phyloP scores from a whole-genome alignment of 2,113 vertebrate species.

The Daphoenositta chrysoptera region DNA sequence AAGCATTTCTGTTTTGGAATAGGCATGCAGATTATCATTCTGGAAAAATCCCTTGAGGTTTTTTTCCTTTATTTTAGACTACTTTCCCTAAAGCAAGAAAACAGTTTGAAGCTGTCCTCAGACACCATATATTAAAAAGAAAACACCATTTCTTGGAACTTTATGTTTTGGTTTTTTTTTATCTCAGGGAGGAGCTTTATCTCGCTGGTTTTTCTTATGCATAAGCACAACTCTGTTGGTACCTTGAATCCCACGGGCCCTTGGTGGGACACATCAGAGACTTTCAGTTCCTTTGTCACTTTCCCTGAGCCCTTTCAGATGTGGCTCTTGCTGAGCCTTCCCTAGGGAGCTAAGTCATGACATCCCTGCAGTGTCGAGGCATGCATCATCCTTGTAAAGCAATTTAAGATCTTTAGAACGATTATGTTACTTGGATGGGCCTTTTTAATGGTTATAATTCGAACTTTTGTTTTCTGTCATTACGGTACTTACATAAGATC shows the following conservation, averaged over 20 bases:
- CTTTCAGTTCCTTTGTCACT: not conserved
- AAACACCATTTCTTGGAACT: not conserved
- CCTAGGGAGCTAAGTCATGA: not conserved
- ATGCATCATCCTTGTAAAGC: not conserved
- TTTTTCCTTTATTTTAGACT: not conserved
- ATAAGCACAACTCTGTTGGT: not conserved
- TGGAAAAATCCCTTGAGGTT: not conserved
- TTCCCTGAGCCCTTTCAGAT: not conserved
- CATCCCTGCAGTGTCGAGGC: not conserved
- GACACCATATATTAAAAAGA: not conserved
- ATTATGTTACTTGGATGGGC: not conserved
- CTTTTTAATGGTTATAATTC: not conserved
- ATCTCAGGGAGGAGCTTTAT: not conserved
- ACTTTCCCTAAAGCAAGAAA: not conserved
- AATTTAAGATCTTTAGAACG: not conserved
- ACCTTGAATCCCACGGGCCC: not conserved
- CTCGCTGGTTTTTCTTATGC: not conserved
- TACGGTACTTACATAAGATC: not conserved
- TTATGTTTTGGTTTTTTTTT: accelerated
- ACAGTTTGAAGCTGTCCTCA: not conserved
- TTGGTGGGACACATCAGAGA: not conserved
- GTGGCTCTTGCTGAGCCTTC: not conserved
- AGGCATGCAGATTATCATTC: not conserved
- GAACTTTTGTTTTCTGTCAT: not conserved
- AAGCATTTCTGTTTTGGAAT: not conserved